Base-by-base conservation (phyloP, 2,888 invertebrate species). In the Euplexia lucipara region DNA sequence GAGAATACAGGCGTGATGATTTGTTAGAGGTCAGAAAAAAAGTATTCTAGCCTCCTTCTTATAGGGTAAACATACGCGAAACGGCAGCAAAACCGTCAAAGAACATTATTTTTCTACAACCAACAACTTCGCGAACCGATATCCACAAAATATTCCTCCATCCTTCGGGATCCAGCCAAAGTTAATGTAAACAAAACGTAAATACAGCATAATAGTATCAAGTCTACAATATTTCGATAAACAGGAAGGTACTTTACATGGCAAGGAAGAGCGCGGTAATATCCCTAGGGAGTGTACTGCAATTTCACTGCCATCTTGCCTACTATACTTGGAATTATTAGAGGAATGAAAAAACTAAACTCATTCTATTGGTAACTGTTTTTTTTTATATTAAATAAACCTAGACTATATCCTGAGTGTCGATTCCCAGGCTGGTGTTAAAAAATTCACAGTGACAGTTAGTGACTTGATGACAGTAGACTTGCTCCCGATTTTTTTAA, bases 271-370 rank as follows among this genome's bases (percentile, higher is more conserved):
- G 89, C 89, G 85, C 88, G 88, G 82, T 89, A 92, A 92, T 93
- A 91, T 94, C 93, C 93, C 93, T 71, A 66, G 91, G 93, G 94
- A 92, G 88, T 86, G 88, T 76, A 88, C 84, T 88, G 92, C 94
- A 92, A 93, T 94, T 94, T 93, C 90, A 87, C 85, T 79, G 87
- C 84, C 85, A 92, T 90, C 86, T 88, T 85, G 83, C 86, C n/a
- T 73, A 71, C 82, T 84, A 88, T 84, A 89, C 86, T 90, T 87
- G 88, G 89, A 90, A 91, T 92, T 91, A 92, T 91, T 92, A 89
- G 89, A 87, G 90, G 57, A 64, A 67, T 60, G 62, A 70, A 57
- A 48, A 56, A 57, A 22, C 35, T 44, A 60, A 35, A 32, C 47
- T 41, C n/a, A n/a, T n/a, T n/a, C n/a, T 49, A 54, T 61, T 65